phyloP scores from a whole-genome alignment of 1,140 invertebrate genomes.

The Drosophila willistoni region DNA sequence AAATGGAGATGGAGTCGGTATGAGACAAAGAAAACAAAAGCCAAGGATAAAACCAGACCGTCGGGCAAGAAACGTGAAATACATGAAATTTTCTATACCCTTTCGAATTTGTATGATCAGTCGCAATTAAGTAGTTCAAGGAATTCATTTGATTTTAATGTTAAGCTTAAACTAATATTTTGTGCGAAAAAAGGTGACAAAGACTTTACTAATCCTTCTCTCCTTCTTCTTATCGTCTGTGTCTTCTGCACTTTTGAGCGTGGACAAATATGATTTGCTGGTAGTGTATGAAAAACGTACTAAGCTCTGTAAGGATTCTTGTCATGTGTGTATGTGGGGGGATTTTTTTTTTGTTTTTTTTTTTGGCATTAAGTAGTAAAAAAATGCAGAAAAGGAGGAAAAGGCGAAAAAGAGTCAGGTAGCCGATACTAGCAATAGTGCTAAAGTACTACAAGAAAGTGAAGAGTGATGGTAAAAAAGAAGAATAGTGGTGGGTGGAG shows the following conservation, averaged over 20 bases:
- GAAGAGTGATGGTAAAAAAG: not conserved
- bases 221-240: not conserved
- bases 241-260: not conserved
- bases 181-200: too few relatives aligned
- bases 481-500: not conserved
- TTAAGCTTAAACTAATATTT: too few relatives aligned
- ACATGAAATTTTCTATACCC: not conserved
- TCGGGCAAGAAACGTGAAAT: not conserved
- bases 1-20: constrained; percentile 13
- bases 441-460: constrained; percentile 47
- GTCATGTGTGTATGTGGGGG: constrained; percentile 11
- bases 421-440: constrained; percentile 55
- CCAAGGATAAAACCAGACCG: constrained; percentile 22
- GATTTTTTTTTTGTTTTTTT: constrained; percentile 28
- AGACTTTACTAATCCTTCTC: too few relatives aligned
- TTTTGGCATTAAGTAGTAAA: constrained; percentile 59
- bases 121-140: too few relatives aligned
- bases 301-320: constrained; percentile 9
- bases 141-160: too few relatives aligned
- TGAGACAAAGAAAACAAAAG: constrained; percentile 19
- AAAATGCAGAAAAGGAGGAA: not conserved
- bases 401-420: constrained; percentile 11
- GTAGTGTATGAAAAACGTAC: not conserved
- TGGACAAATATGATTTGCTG: not conserved
- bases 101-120: not conserved